A percentile compares a stretch with the other conserved stretches of the same genome.
phyloP scores from a whole-genome alignment of 2,888 invertebrate species.

The Heliconius ismenius region DNA sequence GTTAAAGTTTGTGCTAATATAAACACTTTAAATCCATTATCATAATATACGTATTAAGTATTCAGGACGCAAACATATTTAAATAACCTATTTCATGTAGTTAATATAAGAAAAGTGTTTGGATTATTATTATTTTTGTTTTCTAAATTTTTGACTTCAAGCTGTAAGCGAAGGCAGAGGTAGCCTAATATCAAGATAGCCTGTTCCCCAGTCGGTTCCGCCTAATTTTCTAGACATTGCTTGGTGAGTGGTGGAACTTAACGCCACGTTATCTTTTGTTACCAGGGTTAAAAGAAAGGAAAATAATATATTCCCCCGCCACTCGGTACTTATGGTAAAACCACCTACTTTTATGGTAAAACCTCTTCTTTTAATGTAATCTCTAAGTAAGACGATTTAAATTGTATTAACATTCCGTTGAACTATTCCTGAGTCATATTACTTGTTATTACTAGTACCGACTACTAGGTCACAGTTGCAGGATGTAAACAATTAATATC shows the following conservation, averaged over 20 bases:
- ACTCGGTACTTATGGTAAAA: too few relatives aligned
- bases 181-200: too few relatives aligned
- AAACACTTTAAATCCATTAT: not conserved
- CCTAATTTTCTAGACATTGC: too few relatives aligned
- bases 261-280: too few relatives aligned
- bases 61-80: not conserved
- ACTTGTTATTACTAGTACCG: not conserved
- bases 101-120: not conserved
- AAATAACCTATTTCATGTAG: not conserved
- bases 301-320: too few relatives aligned
- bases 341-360: too few relatives aligned
- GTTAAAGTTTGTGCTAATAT: not conserved
- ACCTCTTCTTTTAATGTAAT: too few relatives aligned
- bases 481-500: constrained; percentile 5
- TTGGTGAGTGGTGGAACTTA: too few relatives aligned
- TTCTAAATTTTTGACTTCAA: too few relatives aligned
- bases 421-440: not conserved
- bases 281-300: too few relatives aligned
- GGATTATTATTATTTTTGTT: not conserved
- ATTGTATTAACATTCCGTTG: not conserved
- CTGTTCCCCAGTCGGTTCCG: too few relatives aligned
- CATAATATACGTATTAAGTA: not conserved
- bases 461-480: not conserved
- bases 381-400: too few relatives aligned
- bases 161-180: not conserved